Percentiles rank a stretch among this genome's conserved stretches.
phyloP scores from a whole-genome alignment of 2,113 vertebrate genomes.

The Polypterus bichir region DNA sequence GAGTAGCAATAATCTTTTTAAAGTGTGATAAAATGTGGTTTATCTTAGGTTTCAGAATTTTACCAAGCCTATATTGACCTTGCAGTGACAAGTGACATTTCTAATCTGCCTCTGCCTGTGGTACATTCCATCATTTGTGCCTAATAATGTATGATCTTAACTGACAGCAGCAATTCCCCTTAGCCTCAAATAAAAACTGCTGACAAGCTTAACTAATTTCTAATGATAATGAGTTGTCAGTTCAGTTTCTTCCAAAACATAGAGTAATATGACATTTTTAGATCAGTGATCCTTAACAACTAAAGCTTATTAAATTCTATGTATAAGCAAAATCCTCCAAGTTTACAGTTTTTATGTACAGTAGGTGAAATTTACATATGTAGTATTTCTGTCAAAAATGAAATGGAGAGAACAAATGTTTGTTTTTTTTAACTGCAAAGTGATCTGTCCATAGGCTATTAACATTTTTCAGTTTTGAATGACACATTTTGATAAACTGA shows the following conservation, averaged over 20 bases:
- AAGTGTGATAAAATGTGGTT: background rate
- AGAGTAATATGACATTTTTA: background rate
- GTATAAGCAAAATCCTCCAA: no score
- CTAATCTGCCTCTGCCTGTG: background rate
- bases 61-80: background rate
- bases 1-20: background rate
- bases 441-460: no score
- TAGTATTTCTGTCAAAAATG: no score
- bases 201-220: constrained; percentile 9
- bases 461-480: no score
- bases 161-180: constrained; percentile 3
- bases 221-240: background rate
- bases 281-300: background rate
- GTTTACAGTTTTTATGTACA: no score
- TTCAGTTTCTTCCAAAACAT: constrained; percentile 1
- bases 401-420: no score
- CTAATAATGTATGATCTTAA: constrained; percentile 1
- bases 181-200: background rate
- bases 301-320: background rate
- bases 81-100: constrained; percentile 5
- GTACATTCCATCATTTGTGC: background rate
- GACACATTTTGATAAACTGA: no score
- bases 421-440: no score
- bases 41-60: background rate
- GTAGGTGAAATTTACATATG: no score